Evolutionary conservation across 2,888 invertebrate species (phyloP), one percentile per base, ranked within the genome.

Genomic region (Pelosia muscerda): DNA sequence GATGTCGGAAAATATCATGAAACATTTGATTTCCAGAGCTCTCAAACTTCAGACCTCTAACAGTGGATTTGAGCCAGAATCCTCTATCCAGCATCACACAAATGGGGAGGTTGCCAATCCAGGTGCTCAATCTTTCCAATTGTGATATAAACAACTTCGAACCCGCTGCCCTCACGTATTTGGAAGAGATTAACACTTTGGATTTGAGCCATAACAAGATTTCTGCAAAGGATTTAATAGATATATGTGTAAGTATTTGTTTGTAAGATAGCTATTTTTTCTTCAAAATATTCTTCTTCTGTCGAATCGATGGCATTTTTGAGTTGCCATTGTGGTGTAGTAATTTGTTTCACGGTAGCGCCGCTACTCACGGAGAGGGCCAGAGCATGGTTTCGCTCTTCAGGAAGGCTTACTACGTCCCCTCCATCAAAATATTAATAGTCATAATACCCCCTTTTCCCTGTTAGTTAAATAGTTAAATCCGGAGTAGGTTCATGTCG

Each of bases 151-250:
- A 82, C 0, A 86, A 83, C 0, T 95, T 97, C 25, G 95, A 95
- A 1, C 84, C 94, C 8, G 91, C 86, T 0, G 95, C 96, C 9
- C 97, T 97, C 81, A 88, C 90, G 65, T 92, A 96, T 75, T 85
- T 97, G 9, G 89, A 90, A 19, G 92, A 95, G 34, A 88, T 97
- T 72, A 90, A 89, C 0, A 92, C 90, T n/a, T 84, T 97, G 60
- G 96, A 97, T 87, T 86, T 97, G 74, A 96, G 97, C 66, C 84
- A 95, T 60, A 97, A 97, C 80, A 90, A 95, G 57, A 89, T 97
- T 13, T 92, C 93, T 0, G 95, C 94, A 0, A 86, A 94, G 0
- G 83, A 87, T 0, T 81, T 97, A 3, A 84, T 95, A 49, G 93
- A 95, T 0, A 97, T 97, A 79, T 90, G 95, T 90, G 97, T 96